A percentile compares a stretch with the other conserved stretches of the same genome.
These are phyloP conservation scores for Calameuta pallipes DNA, from an alignment of 2,888 invertebrate species.

Conservation along the genomic window DNA sequence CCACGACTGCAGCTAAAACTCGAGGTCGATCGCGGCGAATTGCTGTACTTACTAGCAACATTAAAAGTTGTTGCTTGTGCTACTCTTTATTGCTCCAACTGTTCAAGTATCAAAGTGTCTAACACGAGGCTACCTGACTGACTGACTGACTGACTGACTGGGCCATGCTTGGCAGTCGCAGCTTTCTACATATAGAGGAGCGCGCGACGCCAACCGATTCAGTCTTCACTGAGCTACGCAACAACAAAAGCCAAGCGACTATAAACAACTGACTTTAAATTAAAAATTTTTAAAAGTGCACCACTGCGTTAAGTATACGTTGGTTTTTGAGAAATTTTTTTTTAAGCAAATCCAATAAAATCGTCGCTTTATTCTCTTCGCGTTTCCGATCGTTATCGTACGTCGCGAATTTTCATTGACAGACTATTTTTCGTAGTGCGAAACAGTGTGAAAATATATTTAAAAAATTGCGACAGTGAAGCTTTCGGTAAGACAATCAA, in stretches of 20 bases:
- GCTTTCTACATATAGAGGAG: constrained; percentile 57
- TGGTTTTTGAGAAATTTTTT: background rate
- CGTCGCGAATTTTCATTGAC: background rate
- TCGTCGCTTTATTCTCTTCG: background rate
- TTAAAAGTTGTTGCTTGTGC: background rate
- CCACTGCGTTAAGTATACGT: fast-evolving
- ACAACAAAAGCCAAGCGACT: constrained; percentile 29
- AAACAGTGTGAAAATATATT: background rate
- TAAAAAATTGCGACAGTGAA: background rate
- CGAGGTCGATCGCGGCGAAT: background rate
- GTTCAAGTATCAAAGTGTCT: constrained; percentile 13
- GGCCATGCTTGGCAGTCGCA: constrained; percentile 33
- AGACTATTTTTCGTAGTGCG: background rate
- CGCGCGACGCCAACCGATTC: constrained; percentile 45
- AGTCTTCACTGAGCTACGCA: constrained; percentile 52
- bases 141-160: constrained; percentile 14
- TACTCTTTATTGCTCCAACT: background rate
- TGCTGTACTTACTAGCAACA: background rate
- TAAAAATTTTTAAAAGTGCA: too few relatives aligned
- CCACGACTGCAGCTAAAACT: background rate
- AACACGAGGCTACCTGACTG: constrained; percentile 30
- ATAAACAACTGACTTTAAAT: background rate
- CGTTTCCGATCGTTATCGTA: too few relatives aligned
- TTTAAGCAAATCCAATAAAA: background rate
- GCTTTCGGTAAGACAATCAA: background rate